Conservation (phyloP, 2,113 vertebrate species). For the Nematolebias whitei region DNA sequence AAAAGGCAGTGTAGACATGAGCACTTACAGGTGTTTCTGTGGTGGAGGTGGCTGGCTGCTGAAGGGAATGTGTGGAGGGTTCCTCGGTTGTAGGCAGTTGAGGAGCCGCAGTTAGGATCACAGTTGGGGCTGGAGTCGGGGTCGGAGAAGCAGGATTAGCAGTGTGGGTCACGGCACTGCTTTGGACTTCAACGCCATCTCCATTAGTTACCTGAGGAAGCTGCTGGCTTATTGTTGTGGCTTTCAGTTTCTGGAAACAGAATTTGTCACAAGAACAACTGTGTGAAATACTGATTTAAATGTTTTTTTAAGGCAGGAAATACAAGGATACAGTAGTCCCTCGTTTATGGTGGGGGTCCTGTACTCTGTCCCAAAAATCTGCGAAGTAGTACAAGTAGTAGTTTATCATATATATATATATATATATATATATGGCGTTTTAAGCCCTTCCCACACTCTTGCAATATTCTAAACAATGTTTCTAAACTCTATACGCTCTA, state of each 20-base stretch:
- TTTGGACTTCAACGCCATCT: slow-evolving; percentile 86
- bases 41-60: slow-evolving; percentile 96
- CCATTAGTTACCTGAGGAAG: slow-evolving; percentile 95
- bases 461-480: too few species aligned
- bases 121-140: slow-evolving; percentile 59
- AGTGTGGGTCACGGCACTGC: slow-evolving; percentile 79
- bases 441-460: too few species aligned
- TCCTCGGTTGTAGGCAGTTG: slow-evolving; percentile 82
- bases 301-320: too few species aligned
- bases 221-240: slow-evolving; percentile 90
- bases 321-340: too few species aligned
- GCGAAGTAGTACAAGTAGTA: too few species aligned
- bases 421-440: too few species aligned
- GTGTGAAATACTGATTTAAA: too few species aligned
- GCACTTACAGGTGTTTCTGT: slow-evolving; percentile 93
- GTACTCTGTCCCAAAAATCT: too few species aligned
- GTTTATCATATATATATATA: too few species aligned
- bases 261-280: slow-evolving; percentile 15
- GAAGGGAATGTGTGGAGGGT: slow-evolving; percentile 87
- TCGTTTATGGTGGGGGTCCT: too few species aligned
- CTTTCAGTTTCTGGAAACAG: slow-evolving; percentile 87
- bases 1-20: background rate
- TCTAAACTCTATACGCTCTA: too few species aligned
- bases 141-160: slow-evolving; percentile 65
- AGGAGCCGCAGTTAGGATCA: slow-evolving; percentile 35